Evolutionary conservation across 2,113 vertebrate genomes (phyloP).

Genomic region (Anoura caudifer): DNA sequence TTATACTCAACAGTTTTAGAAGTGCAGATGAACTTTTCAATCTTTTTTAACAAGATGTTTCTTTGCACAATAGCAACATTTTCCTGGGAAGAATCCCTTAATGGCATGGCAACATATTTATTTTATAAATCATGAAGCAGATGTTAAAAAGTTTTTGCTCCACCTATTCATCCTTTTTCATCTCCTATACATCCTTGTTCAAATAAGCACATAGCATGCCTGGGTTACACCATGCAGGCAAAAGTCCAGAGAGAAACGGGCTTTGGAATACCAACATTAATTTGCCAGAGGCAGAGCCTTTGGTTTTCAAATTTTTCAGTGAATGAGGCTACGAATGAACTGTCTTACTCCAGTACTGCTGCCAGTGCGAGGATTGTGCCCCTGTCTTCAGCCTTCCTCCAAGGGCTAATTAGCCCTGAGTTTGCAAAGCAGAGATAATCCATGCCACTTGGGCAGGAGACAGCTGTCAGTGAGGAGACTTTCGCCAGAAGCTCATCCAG

Average conservation of each 20-base stretch:
- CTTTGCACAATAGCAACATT: not conserved
- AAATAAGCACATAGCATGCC: not conserved
- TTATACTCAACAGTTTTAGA: not conserved
- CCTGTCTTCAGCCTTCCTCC: not conserved
- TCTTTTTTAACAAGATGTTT: not conserved
- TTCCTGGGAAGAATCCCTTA: conserved; percentile 20
- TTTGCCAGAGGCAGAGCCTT: not conserved
- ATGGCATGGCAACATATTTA: not conserved
- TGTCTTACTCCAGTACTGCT: not conserved
- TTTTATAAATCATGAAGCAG: conserved; percentile 28
- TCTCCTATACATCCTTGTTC: not conserved
- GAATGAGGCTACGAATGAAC: not conserved
- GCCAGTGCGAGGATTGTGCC: not conserved
- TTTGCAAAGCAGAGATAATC: not conserved
- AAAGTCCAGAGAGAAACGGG: not conserved
- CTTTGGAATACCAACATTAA: not conserved
- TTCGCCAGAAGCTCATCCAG: not conserved
- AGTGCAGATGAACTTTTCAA: not conserved
- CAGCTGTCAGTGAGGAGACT: not conserved
- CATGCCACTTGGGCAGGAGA: not conserved
- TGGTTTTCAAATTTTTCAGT: not conserved
- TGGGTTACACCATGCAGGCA: not conserved
- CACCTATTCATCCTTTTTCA: not conserved
- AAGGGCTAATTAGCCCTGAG: not conserved
- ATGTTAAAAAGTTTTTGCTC: not conserved